Percentiles rank a stretch among this genome's conserved stretches.
phyloP scores from a whole-genome alignment of 2,113 vertebrate genomes.

The Leiothrix lutea region DNA sequence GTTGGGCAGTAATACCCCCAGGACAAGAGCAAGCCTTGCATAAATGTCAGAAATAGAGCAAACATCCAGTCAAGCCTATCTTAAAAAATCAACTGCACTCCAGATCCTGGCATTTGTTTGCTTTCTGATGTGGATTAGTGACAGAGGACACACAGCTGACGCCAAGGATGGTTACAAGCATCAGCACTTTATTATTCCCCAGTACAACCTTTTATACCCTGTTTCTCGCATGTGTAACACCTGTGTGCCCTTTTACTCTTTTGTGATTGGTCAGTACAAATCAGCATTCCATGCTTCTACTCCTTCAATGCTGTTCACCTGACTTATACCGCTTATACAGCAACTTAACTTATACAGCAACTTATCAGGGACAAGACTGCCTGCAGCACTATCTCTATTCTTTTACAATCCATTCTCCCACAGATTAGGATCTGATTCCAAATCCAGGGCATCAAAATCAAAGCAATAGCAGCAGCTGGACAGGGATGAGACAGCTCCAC shows the following conservation, averaged over 20 bases:
- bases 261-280: neutral
- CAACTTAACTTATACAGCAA: no score
- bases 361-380: neutral
- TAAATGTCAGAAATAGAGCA: neutral
- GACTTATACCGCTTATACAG: neutral
- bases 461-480: neutral
- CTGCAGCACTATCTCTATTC: neutral
- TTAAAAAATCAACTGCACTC: neutral
- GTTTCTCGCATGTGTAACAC: neutral
- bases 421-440: neutral
- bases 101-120: neutral
- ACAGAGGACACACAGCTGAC: neutral
- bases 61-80: neutral
- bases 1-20: neutral
- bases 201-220: neutral
- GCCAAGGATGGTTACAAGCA: neutral
- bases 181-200: neutral
- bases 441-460: slow-evolving; percentile 5
- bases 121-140: neutral
- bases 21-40: neutral
- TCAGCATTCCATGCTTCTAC: neutral
- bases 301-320: neutral
- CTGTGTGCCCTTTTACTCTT: neutral
- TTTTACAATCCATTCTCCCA: neutral
- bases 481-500: neutral